Base-by-base conservation (phyloP, 2,888 invertebrate genomes). In the Ceratothoa steindachneri region DNA sequence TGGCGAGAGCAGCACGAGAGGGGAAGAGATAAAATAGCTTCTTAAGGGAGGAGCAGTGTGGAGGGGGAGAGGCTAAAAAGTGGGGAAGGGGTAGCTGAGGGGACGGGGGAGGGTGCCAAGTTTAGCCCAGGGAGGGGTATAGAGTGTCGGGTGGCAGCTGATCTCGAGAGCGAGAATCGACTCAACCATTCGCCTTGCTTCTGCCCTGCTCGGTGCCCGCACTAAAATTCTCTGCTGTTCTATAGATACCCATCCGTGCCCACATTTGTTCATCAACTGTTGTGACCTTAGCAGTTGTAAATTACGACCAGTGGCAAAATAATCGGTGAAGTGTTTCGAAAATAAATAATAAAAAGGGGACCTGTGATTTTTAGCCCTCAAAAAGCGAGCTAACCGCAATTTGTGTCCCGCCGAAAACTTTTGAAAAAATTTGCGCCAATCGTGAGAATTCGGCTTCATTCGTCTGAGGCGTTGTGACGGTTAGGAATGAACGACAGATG, bases 91-190 rank as follows among this genome's bases (percentile, higher is more conserved):
- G 30, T n/a, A 5, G 19, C 19, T 15, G 52, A n/a, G n/a, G 3
- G 52, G 52, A n/a, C 22, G 60, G 60, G 60, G 60, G 27, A 60
- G 60, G 72, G 72, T 72, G 75, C 72, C 72, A 72, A 72, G 72
- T 75, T 72, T 75, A 72, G 72, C 68, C 75, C 72, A 65, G 69
- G 69, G 64, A 60, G 30, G 55, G 75, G 75, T 72, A 69, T 72
- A 72, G 72, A 55, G 75, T 75, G 72, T 72, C 72, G 28, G 65
- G 69, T 72, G 72, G 60, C 60, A 60, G 60, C 60, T 60, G 60
- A 60, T 60, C 60, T 60, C 22, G 27, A 24, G 12, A 60, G 60
- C 60, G 19, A n/a, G 24, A 22, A n/a, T n/a, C 1, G 22, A 22
- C 60, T 22, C 22, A n/a, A n/a, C n/a, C 60, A 60, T 60, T 60